Evolutionary conservation across 2,888 invertebrate genomes (phyloP), one percentile per base, ranked within the genome.

Genomic region (Lomographa bimaculata): DNA sequence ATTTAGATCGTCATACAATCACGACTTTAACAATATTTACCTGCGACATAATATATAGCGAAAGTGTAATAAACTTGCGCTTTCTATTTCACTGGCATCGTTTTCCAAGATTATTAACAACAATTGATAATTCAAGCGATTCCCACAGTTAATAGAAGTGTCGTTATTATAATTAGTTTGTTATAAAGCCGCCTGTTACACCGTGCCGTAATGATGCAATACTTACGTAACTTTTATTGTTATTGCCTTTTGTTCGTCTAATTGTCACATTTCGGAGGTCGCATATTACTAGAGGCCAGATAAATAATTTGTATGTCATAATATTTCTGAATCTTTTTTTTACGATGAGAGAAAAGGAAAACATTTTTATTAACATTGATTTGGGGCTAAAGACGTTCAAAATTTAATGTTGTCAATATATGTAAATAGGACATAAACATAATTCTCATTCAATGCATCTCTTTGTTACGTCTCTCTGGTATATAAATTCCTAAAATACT

Each of bases 41-140:
- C n/a, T n/a, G n/a, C n/a, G n/a, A n/a, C n/a, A n/a, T n/a, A n/a
- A n/a, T n/a, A 33, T 14, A 39, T 39, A 19, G 11, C 19, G 54
- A 61, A 55, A 63, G 56, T 52, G 33, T 44, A 32, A 46, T 30
- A 29, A 46, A 63, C 59, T 63, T 58, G 46, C 61, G 47, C 69
- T 69, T 66, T 69, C 64, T 58, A 60, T 46, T 41, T 16, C 30
- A 37, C 34, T 28, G 18, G 16, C 27, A 14, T 23, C 30, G 35
- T 58, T 57, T 54, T 60, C 54, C 50, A 43, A 42, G 51, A 55
- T 50, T 40, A 48, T 49, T 43, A 38, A 48, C 46, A 46, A 58
- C 57, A 57, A 56, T 54, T 58, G 50, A 45, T 57, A 48, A 50
- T 37, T 43, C 23, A 33, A 57, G 37, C 45, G 34, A 46, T 64